Percentiles rank a stretch among this genome's conserved stretches.
Conservation (phyloP, 2,888 invertebrate genomes). For the Agapostemon virescens region DNA sequence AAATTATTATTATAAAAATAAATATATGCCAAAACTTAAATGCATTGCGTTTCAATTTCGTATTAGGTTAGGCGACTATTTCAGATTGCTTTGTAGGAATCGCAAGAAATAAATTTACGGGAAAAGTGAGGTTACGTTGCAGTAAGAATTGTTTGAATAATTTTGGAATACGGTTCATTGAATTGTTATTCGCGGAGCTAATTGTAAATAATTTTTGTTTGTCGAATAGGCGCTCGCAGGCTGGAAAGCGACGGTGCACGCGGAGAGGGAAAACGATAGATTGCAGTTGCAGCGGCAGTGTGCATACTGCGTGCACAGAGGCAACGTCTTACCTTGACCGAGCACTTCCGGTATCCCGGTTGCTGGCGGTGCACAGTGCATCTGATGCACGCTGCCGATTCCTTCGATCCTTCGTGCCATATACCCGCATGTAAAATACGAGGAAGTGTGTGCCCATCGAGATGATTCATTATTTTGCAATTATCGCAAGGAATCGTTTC, state of each 20-base stretch:
- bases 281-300: slow-evolving; percentile 33
- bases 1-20: no score
- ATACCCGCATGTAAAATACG: not conserved
- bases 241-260: not conserved
- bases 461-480: not conserved
- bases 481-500: not conserved
- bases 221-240: not conserved
- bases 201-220: not conserved
- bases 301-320: slow-evolving; percentile 47
- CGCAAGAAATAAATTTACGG: no score
- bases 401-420: not conserved
- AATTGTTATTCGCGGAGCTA: no score
- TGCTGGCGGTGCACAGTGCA: slow-evolving; percentile 27
- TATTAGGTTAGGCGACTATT: no score
- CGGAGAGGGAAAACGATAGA: slow-evolving; percentile 13
- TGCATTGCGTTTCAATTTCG: no score
- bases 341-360: slow-evolving; percentile 64
- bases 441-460: not conserved
- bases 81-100: no score
- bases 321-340: slow-evolving; percentile 70
- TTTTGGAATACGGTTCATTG: no score
- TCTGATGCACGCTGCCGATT: slow-evolving; percentile 17
- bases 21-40: no score
- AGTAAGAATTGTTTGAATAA: no score
- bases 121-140: no score